Conservation (phyloP, 2,113 vertebrate species). For the Mirza zaza region DNA sequence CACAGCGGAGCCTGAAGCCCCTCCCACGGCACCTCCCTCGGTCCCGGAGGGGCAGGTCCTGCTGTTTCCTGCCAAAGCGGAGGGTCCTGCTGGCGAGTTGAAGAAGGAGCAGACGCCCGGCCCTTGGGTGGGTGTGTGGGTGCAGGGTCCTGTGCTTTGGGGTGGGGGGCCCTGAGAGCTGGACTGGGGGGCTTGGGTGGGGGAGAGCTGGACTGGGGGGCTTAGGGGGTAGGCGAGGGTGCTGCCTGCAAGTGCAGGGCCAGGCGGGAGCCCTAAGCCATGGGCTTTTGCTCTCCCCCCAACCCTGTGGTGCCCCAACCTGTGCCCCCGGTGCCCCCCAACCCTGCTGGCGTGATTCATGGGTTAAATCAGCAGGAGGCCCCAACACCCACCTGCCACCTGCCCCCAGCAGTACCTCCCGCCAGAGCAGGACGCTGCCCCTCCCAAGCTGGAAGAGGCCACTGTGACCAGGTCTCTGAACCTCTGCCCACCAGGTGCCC, state of each 20-base stretch:
- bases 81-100: neutral
- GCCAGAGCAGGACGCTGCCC: neutral
- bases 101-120: neutral
- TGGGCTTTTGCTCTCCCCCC: no score
- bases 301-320: no score
- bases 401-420: neutral
- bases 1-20: neutral
- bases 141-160: no score
- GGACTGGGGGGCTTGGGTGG: no score
- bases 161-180: neutral
- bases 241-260: neutral
- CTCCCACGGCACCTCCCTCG: accelerated
- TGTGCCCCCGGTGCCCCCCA: accelerated
- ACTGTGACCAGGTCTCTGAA: neutral
- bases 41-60: neutral
- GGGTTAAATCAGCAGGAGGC: neutral
- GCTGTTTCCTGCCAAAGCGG: neutral
- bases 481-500: neutral
- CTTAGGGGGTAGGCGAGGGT: no score
- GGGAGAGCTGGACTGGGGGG: no score
- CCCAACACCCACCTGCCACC: no score
- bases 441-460: neutral
- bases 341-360: neutral
- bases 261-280: no score
- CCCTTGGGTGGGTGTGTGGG: no score